Evolutionary conservation across 2,797 vertebrate species (phyloP).

Genomic region (Lithobates pipiens): DNA sequence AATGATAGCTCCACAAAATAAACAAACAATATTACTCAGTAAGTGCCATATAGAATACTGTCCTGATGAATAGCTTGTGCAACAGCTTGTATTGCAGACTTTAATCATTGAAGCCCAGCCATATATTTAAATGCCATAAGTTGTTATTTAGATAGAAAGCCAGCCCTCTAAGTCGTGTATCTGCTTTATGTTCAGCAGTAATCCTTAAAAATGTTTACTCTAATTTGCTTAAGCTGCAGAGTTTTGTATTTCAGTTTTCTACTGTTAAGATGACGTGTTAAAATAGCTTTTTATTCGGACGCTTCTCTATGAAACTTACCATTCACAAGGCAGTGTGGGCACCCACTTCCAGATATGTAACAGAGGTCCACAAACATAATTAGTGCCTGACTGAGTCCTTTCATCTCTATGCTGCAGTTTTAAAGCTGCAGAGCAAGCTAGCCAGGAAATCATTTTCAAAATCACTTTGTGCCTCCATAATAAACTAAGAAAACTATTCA

Average conservation of each 20-base stretch:
- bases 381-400: conserved; percentile 27
- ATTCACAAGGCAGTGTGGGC: conserved; percentile 6
- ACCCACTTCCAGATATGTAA: conserved; percentile 21
- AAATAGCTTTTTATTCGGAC: not conserved
- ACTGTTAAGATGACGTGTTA: not conserved
- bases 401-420: conserved; percentile 25
- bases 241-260: not conserved
- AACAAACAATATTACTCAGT: not conserved
- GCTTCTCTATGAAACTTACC: conserved; percentile 4
- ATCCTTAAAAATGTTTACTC: conserved; percentile 7
- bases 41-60: not conserved
- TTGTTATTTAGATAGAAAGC: not conserved
- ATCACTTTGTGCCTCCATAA: conserved; percentile 26
- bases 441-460: conserved; percentile 42
- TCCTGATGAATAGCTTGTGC: conserved; percentile 3
- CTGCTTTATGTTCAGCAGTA: conserved; percentile 21
- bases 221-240: not conserved
- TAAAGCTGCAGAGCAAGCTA: conserved; percentile 21
- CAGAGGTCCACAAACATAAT: conserved; percentile 33
- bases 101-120: conserved; percentile 30
- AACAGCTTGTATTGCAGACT: not conserved
- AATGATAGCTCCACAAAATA: not conserved
- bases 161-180: conserved; percentile 2
- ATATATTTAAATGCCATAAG: conserved; percentile 5
- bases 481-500: conserved; percentile 38